These are phyloP conservation scores for Sarcophaga variegata DNA, from an alignment of 2,888 invertebrate species.

Conservation along the genomic window DNA sequence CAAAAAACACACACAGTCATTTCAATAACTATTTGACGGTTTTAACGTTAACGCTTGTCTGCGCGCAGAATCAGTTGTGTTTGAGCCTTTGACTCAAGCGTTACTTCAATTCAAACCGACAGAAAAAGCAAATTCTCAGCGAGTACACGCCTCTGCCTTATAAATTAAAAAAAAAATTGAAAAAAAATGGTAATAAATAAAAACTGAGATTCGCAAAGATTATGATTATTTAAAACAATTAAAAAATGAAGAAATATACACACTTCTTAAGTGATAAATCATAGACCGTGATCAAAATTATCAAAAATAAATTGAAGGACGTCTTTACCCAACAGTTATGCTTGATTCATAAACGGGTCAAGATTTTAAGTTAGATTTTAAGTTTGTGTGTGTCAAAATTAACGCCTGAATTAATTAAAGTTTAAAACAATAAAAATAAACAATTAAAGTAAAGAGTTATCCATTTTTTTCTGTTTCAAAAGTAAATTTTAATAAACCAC, in stretches of 20 bases:
- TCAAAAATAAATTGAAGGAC: not conserved
- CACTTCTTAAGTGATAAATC: not conserved
- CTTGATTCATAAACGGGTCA: too few species aligned
- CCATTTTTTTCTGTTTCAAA: too few species aligned
- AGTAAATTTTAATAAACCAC: too few species aligned
- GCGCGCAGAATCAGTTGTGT: constrained; percentile 65
- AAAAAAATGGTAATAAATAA: constrained; percentile 53
- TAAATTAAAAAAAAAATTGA: constrained; percentile 6
- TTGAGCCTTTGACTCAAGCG: constrained; percentile 40
- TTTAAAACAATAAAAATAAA: not conserved
- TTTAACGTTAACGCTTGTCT: constrained; percentile 33
- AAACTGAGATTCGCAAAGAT: not conserved
- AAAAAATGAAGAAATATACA: not conserved
- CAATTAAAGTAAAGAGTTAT: not conserved
- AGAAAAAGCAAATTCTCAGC: not conserved
- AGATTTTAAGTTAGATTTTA: too few species aligned
- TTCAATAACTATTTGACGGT: not conserved
- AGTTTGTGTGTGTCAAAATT: too few species aligned
- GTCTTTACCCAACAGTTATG: too few species aligned
- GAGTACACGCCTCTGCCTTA: not conserved
- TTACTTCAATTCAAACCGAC: constrained; percentile 3
- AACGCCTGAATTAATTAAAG: too few species aligned
- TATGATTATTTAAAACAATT: not conserved
- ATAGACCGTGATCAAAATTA: not conserved
- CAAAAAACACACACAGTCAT: not conserved